Conservation (phyloP, 2,797 vertebrate species). For the Novumbra hubbsi region DNA sequence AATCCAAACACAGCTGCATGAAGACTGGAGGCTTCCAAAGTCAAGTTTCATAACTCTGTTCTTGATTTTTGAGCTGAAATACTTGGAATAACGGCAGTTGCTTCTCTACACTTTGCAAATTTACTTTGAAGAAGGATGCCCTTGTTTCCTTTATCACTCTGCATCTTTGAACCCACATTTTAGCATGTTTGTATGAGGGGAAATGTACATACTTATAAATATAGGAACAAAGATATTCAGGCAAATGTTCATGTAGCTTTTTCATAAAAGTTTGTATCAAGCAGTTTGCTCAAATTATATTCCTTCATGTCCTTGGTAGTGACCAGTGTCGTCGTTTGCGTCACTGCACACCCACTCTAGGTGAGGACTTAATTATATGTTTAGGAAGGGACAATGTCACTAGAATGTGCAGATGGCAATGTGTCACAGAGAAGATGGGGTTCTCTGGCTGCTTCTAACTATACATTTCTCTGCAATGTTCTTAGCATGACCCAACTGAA, state of each 20-base stretch:
- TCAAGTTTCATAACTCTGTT: conserved; percentile 24
- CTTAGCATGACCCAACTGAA: neutral
- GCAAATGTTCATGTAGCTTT: conserved; percentile 69
- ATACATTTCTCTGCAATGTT: neutral
- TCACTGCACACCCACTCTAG: neutral
- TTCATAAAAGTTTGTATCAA: conserved; percentile 72
- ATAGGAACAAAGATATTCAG: conserved; percentile 70
- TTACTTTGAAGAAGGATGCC: conserved; percentile 33
- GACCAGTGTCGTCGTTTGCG: conserved; percentile 2
- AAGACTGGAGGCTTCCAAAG: conserved; percentile 43
- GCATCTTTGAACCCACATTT: conserved; percentile 50
- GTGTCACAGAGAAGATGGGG: neutral
- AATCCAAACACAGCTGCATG: neutral
- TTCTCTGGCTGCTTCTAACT: neutral
- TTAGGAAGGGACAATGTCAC: neutral
- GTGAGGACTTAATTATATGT: neutral
- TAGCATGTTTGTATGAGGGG: conserved; percentile 78
- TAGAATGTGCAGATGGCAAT: neutral
- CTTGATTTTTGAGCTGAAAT: conserved; percentile 36
- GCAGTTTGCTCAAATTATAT: conserved; percentile 73
- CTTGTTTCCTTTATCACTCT: conserved; percentile 27
- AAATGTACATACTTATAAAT: conserved; percentile 77
- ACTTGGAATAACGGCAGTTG: conserved; percentile 40
- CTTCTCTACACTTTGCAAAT: conserved; percentile 29
- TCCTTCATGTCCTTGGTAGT: conserved; percentile 57